Conservation (phyloP, 2,888 invertebrate species). For the Drosophila phalerata region DNA sequence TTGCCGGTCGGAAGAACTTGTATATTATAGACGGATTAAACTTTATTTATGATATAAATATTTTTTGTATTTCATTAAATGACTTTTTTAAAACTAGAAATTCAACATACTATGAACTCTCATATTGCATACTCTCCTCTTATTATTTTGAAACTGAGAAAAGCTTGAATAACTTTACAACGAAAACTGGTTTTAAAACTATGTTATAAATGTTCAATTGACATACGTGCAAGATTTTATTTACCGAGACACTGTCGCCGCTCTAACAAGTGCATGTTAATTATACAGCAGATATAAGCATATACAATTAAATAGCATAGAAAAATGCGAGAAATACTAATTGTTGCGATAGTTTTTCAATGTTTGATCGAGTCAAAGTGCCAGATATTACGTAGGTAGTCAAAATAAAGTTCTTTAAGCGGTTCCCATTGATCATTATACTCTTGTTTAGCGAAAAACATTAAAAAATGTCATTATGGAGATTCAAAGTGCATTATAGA, state of each 20-base stretch:
- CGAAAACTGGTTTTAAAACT: conserved; percentile 45
- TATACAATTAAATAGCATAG: neutral
- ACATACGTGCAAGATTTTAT: conserved; percentile 20
- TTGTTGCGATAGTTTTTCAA: conserved; percentile 5
- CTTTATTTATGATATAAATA: neutral
- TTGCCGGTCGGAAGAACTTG: no score
- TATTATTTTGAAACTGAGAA: conserved; percentile 1
- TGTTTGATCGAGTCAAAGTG: conserved; percentile 5
- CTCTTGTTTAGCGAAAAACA: conserved; percentile 18
- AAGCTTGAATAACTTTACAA: conserved; percentile 10
- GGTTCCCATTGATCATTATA: neutral
- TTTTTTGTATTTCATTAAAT: neutral
- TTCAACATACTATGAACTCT: neutral
- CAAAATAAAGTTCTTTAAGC: neutral
- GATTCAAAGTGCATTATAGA: conserved; percentile 40
- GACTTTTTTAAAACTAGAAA: conserved; percentile 8
- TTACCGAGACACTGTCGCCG: conserved; percentile 7
- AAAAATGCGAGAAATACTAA: conserved; percentile 25
- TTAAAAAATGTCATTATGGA: conserved; percentile 53
- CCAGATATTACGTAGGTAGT: conserved; percentile 36
- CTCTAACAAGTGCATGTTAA: conserved; percentile 5
- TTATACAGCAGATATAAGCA: neutral
- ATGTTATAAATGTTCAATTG: conserved; percentile 20
- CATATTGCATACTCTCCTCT: conserved; percentile 12
- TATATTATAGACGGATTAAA: neutral